Conservation (phyloP, 2,888 invertebrate species). For the Syrphus vitripennis region DNA sequence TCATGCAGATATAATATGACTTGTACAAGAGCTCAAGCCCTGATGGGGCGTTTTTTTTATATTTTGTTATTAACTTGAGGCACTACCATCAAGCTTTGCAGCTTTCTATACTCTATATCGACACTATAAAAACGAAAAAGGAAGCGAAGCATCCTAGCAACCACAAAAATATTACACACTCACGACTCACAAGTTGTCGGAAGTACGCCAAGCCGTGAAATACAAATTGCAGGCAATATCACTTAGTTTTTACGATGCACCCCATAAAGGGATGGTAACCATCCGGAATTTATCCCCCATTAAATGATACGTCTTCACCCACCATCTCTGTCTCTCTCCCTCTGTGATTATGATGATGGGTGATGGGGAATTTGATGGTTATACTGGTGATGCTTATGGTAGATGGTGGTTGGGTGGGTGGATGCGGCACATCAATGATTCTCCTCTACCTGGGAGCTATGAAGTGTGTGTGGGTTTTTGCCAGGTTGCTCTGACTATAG, state of each 20-base stretch:
- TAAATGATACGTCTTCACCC: slow-evolving; percentile 64
- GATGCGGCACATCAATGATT: slow-evolving; percentile 22
- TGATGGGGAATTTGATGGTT: background rate
- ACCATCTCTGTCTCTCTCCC: slow-evolving; percentile 23
- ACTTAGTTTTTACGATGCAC: slow-evolving; percentile 71
- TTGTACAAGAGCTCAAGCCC: background rate
- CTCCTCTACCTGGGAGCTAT: slow-evolving; percentile 40
- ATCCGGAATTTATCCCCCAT: slow-evolving; percentile 71
- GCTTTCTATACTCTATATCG: background rate
- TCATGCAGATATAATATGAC: slow-evolving; percentile 23
- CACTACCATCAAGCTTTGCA: background rate
- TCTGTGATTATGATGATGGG: background rate
- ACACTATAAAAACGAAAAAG: background rate
- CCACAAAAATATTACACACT: slow-evolving; percentile 67
- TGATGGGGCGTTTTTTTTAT: background rate
- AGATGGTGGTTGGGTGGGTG: slow-evolving; percentile 8
- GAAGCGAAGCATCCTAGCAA: slow-evolving; percentile 45
- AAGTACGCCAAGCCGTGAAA: slow-evolving; percentile 71
- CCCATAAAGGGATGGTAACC: slow-evolving; percentile 71
- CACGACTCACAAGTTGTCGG: slow-evolving; percentile 64
- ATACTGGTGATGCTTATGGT: background rate
- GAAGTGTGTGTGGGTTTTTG: slow-evolving; percentile 32
- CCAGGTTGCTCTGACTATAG: slow-evolving; percentile 44
- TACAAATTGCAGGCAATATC: slow-evolving; percentile 72
- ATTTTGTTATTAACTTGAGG: slow-evolving; percentile 1